These are phyloP conservation scores for Parnassius glacialis DNA, from an alignment of 2,888 invertebrate genomes.

Conservation along the genomic window DNA sequence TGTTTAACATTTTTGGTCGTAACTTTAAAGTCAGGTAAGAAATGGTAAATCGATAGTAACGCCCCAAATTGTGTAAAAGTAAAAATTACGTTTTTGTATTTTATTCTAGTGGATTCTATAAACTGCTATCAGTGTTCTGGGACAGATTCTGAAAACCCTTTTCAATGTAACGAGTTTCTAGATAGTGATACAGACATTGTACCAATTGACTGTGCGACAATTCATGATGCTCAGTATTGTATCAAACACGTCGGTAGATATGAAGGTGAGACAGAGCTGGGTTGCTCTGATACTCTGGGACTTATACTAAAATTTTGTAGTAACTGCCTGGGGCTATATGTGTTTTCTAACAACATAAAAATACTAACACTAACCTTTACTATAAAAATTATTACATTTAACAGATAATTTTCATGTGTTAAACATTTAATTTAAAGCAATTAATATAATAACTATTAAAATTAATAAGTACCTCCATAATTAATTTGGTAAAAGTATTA, in stretches of 20 bases:
- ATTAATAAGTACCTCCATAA: background rate
- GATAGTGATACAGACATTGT: constrained; percentile 83
- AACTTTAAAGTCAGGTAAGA: constrained; percentile 51
- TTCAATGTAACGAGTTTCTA: constrained; percentile 92
- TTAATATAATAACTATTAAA: background rate
- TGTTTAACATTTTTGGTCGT: constrained; percentile 39
- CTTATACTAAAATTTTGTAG: background rate
- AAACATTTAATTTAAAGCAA: background rate
- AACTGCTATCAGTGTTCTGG: constrained; percentile 95
- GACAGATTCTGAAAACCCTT: constrained; percentile 86
- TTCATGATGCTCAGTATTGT: constrained; percentile 93
- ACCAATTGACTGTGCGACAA: constrained; percentile 86
- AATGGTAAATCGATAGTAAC: constrained; percentile 29
- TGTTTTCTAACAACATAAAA: constrained; percentile 6
- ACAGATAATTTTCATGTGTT: background rate
- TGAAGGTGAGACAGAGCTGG: constrained; percentile 84
- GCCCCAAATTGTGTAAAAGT: constrained; percentile 44
- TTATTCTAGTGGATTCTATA: constrained; percentile 82
- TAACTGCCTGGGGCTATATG: background rate
- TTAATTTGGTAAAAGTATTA: background rate
- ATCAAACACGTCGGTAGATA: constrained; percentile 95
- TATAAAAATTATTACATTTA: background rate
- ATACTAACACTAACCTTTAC: too few relatives aligned
- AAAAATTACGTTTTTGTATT: constrained; percentile 35
- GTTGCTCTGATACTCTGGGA: constrained; percentile 11